phyloP scores from a whole-genome alignment of 2,888 invertebrate species.

The Nephrocerus scutellatus region DNA sequence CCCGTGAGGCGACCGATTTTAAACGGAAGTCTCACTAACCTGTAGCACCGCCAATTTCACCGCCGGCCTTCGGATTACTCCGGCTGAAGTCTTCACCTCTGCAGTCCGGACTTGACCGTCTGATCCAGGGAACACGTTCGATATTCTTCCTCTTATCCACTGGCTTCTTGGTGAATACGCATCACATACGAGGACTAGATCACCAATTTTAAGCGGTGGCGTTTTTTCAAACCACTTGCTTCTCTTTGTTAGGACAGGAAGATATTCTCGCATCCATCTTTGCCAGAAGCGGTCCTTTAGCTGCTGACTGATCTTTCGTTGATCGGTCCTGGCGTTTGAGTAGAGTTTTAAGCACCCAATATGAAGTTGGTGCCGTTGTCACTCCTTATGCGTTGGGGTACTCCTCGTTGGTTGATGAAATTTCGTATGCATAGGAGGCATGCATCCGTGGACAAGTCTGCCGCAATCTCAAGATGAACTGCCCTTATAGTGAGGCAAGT shows the following conservation, averaged over 20 bases:
- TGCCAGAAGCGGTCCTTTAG: conserved; percentile 10
- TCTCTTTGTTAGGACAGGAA: conserved; percentile 8
- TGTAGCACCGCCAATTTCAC: conserved; percentile 34
- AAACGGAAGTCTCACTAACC: conserved; percentile 38
- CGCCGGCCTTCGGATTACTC: conserved; percentile 20
- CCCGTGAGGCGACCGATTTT: too few species aligned
- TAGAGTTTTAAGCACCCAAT: neutral
- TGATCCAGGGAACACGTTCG: conserved; percentile 17
- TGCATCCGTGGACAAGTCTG: conserved; percentile 11
- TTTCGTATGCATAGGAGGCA: conserved; percentile 13
- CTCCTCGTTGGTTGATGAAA: conserved; percentile 13
- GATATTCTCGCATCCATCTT: conserved; percentile 5
- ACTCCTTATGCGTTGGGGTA: conserved; percentile 2
- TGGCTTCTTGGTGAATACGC: conserved; percentile 15
- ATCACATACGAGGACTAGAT: conserved; percentile 19
- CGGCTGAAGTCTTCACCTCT: conserved; percentile 22
- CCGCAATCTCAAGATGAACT: conserved; percentile 14
- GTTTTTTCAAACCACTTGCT: conserved; percentile 9
- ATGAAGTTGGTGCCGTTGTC: conserved; percentile 13
- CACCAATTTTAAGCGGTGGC: conserved; percentile 3
- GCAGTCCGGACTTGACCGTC: conserved; percentile 24
- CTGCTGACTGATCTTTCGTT: conserved; percentile 1
- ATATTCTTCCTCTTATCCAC: conserved; percentile 16
- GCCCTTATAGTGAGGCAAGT: conserved; percentile 14
- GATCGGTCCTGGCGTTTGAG: neutral